Percentiles rank a stretch among this genome's conserved stretches.
Evolutionary conservation across 2,113 vertebrate genomes (phyloP).

Genomic region (Sterrhoptilus dennistouni): DNA sequence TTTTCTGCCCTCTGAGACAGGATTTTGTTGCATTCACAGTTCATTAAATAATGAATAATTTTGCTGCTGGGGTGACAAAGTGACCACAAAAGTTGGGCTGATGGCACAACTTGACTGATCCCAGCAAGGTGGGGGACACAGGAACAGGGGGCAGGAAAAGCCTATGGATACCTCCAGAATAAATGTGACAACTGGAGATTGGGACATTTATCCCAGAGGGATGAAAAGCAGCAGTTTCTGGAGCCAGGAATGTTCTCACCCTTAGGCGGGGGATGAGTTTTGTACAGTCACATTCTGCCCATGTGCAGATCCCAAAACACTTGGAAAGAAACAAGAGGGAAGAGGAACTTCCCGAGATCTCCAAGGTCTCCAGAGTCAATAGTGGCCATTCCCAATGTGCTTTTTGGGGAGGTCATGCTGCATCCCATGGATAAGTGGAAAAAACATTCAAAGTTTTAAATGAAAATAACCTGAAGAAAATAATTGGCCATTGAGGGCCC

Average conservation of each 20-base stretch:
- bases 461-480: neutral
- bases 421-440: neutral
- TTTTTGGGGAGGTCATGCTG: neutral
- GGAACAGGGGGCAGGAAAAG: neutral
- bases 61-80: neutral
- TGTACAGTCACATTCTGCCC: neutral
- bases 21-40: neutral
- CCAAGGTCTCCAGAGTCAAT: neutral
- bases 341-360: neutral
- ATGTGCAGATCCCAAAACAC: neutral
- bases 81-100: neutral
- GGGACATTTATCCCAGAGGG: neutral
- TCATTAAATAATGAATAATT: neutral
- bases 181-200: rapidly evolving
- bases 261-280: neutral
- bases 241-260: neutral
- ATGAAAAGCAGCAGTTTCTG: neutral
- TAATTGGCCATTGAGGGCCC: neutral
- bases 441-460: neutral
- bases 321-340: neutral
- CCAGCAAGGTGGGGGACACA: neutral
- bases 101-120: neutral
- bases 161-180: neutral
- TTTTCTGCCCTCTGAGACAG: neutral
- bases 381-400: neutral